Conservation (phyloP, 35 echinoderm and acorn worm species). For the Stichopus chloronotus region DNA sequence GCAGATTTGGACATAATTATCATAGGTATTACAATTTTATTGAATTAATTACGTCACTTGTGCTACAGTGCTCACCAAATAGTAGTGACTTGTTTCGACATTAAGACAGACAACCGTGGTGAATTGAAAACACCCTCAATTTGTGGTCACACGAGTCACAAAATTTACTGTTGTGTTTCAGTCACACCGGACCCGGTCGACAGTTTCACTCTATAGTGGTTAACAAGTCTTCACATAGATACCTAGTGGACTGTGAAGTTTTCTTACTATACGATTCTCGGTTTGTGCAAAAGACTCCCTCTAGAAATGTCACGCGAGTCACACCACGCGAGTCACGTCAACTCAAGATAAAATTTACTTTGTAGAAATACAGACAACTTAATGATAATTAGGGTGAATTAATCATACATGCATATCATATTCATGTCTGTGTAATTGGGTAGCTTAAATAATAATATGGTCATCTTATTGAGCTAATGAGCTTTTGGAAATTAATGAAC, state of each 20-base stretch:
- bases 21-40: slow-evolving; percentile 1
- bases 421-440: background rate
- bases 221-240: slow-evolving; percentile 2
- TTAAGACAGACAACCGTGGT: background rate
- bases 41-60: background rate
- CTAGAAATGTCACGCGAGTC: background rate
- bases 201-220: background rate
- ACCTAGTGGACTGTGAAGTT: background rate
- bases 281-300: slow-evolving; percentile 7
- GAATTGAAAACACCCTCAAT: background rate
- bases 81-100: background rate
- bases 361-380: background rate
- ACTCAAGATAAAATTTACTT: background rate
- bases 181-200: background rate
- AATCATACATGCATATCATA: background rate
- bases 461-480: background rate
- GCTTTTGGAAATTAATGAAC: background rate
- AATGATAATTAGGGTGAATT: background rate
- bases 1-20: background rate
- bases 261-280: background rate
- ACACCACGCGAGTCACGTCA: background rate
- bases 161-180: background rate
- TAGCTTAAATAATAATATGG: background rate
- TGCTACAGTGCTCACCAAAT: background rate
- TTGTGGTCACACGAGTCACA: slow-evolving; percentile 6